phyloP scores from a whole-genome alignment of 2,113 vertebrate species.

The Formicarius rufipectus region DNA sequence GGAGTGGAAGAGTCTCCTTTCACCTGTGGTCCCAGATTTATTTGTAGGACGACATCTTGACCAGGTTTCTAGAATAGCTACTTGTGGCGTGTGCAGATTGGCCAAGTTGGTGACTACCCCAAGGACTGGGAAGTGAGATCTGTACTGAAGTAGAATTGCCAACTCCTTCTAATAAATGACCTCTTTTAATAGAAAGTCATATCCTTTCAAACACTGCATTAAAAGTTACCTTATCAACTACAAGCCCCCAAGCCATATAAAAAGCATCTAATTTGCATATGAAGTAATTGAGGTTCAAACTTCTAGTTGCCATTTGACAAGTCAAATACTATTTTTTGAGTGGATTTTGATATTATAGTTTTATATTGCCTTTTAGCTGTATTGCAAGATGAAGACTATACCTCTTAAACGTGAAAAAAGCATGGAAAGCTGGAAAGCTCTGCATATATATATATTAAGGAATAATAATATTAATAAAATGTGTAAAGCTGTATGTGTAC shows the following conservation, averaged over 20 bases:
- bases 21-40: neutral
- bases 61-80: neutral
- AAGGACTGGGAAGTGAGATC: neutral
- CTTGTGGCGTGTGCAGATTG: neutral
- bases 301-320: neutral
- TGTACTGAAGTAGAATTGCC: neutral
- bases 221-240: neutral
- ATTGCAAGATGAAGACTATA: neutral
- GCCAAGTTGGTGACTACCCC: neutral
- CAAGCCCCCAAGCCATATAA: neutral
- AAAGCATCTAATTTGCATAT: neutral
- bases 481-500: neutral
- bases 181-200: conserved; percentile 1
- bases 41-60: neutral
- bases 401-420: neutral
- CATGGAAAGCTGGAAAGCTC: neutral
- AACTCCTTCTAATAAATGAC: neutral
- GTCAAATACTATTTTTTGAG: neutral
- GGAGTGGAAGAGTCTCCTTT: neutral
- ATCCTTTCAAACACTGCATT: conserved; percentile 1
- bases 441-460: neutral
- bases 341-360: neutral
- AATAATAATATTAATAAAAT: neutral
- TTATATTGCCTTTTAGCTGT: neutral
- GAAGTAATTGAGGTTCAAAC: neutral